Evolutionary conservation across 1,140 invertebrate species (phyloP).

Genomic region (Riptortus pedestris): DNA sequence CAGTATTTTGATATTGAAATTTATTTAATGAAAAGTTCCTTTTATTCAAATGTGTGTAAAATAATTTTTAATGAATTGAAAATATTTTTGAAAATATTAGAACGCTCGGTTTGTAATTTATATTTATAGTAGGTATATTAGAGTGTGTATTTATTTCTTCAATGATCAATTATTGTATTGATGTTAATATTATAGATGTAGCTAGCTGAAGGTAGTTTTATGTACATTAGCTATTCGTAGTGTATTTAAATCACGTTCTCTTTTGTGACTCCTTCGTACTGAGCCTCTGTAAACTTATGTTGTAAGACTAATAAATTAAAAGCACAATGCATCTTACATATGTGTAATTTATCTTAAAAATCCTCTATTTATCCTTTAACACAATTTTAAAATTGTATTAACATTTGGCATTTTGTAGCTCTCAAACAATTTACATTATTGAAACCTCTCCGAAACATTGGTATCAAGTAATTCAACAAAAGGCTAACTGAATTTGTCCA

Average conservation of each 20-base stretch:
- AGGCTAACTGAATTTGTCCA: no score
- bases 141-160: constrained; percentile 12
- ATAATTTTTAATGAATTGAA: background rate
- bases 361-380: background rate
- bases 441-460: no score
- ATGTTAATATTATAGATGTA: constrained; percentile 14
- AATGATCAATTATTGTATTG: no score
- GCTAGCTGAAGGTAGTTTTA: constrained; percentile 6
- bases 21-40: constrained; percentile 14
- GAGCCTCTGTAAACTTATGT: constrained; percentile 10
- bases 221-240: background rate
- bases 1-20: constrained; percentile 7
- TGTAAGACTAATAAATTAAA: constrained; percentile 20
- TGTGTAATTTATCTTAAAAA: background rate
- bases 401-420: no score
- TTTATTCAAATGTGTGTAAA: background rate
- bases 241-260: constrained; percentile 12
- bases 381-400: no score
- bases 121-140: constrained; percentile 20
- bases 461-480: no score
- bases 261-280: constrained; percentile 6
- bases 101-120: constrained; percentile 4
- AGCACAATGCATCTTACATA: no score
- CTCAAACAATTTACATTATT: no score
- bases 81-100: constrained; percentile 9